Base-by-base conservation (phyloP, 2,113 vertebrate genomes). In the Lampris incognitus region DNA sequence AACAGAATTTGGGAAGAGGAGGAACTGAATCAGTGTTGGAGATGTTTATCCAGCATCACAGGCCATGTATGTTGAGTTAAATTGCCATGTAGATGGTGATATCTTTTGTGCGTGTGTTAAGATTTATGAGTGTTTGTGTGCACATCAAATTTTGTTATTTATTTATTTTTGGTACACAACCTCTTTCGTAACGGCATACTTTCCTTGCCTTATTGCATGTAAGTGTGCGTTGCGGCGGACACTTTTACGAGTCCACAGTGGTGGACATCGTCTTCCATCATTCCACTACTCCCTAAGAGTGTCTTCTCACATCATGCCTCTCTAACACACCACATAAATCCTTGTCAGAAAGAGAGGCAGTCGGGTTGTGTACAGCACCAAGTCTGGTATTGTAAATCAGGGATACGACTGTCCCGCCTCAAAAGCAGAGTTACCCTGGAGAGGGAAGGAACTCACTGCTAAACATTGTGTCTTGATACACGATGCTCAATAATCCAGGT, bases 351-450 rank as follows among this genome's bases (percentile, higher is more conserved):
- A 88, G 89, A 90, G 76, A 72, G 63, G 82, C 61, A 59, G 72
- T 87, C 88, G 78, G 66, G 76, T 71, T 74, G 44, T 36, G 66
- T 76, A 60, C 72, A 68, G 68, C 82, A 83, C 69, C 3, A 37
- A 66, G 73, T n/a, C 79, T 50, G 60, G 72, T 69, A 73, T 71
- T 80, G 88, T 90, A 89, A 91, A 91, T 91, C 89, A 87, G 73
- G 58, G 69, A 65, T 66, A 69, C 75, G 72, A 76, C 70, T 40
- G 63, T 76, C 71, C 76, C 24, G 24, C 24, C 24, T 24, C 24
- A 24, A 24, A 24, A 24, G 24, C 24, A 24, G 24, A 0, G 24
- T 24, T 24, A 24, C 24, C 24, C 24, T 24, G 24, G 24, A 24
- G 24, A 24, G 24, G 24, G 24, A 24, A 24, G 24, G 24, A 24